A percentile compares a stretch with the other conserved stretches of the same genome.
These are phyloP conservation scores for Silvanus unidentatus DNA, from an alignment of 2,888 invertebrate species.

Conservation along the genomic window DNA sequence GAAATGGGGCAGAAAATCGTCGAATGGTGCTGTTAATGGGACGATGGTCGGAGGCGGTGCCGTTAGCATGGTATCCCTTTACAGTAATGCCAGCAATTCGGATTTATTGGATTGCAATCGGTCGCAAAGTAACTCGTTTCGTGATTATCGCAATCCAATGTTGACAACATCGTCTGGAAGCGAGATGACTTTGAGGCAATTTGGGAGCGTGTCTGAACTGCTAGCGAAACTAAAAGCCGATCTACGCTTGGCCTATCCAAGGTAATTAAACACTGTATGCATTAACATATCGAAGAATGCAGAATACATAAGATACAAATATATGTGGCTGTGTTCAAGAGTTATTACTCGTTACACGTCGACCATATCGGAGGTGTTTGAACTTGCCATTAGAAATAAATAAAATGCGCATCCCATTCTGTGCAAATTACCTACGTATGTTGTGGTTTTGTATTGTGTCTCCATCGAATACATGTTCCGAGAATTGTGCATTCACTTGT, in stretches of 20 bases:
- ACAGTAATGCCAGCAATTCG: conserved; percentile 30
- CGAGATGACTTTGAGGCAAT: conserved; percentile 84
- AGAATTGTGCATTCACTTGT: too few species aligned
- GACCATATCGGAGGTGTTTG: too few species aligned
- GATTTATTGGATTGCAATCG: conserved; percentile 31
- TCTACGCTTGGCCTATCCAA: conserved; percentile 79
- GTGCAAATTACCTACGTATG: too few species aligned
- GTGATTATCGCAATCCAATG: conserved; percentile 59
- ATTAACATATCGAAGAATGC: too few species aligned
- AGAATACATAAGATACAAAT: too few species aligned
- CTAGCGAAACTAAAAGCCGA: conserved; percentile 82
- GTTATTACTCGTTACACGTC: too few species aligned
- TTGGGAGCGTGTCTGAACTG: conserved; percentile 80
- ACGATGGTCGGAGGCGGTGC: too few species aligned
- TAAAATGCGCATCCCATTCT: too few species aligned
- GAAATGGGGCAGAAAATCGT: conserved; percentile 69
- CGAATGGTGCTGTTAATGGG: conserved; percentile 40
- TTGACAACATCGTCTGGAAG: conserved; percentile 61
- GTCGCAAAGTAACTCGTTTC: conserved; percentile 32
- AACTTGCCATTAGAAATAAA: too few species aligned
- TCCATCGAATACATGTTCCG: too few species aligned
- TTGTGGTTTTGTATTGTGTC: too few species aligned
- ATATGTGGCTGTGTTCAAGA: too few species aligned
- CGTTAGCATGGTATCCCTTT: conserved; percentile 32
- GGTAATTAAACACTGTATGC: conserved; percentile 52